phyloP scores from a whole-genome alignment of 2,113 vertebrate genomes.

The Notarius quadriscutis region DNA sequence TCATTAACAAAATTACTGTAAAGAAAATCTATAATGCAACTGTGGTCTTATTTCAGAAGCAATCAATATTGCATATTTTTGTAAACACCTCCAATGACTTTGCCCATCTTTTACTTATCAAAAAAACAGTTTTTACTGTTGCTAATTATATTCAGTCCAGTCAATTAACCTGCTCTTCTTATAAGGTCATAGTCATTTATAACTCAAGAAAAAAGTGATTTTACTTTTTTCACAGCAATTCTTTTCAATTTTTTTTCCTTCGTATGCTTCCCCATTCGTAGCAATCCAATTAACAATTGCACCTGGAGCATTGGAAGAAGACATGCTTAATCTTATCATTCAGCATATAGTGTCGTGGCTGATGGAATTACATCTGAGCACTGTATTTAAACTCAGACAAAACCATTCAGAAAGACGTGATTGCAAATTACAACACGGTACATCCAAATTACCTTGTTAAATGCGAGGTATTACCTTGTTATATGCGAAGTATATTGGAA shows the following conservation, averaged over 20 bases:
- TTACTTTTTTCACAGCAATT: neutral
- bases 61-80: too few species aligned
- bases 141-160: neutral
- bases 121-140: neutral
- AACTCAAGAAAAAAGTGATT: neutral
- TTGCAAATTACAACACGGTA: slow-evolving; percentile 25
- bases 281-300: slow-evolving; percentile 12
- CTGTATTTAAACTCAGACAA: slow-evolving; percentile 31
- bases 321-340: slow-evolving; percentile 12
- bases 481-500: slow-evolving; percentile 3
- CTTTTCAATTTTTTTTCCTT: neutral
- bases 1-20: too few species aligned
- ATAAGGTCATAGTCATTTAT: neutral
- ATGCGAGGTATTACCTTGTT: too few species aligned
- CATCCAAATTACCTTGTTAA: slow-evolving; percentile 16
- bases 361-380: slow-evolving; percentile 9
- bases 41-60: too few species aligned
- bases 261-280: slow-evolving; percentile 17
- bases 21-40: too few species aligned
- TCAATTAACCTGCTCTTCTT: neutral
- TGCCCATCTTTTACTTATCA: too few species aligned
- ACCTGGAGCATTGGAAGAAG: neutral
- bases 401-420: slow-evolving; percentile 27
- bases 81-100: too few species aligned
- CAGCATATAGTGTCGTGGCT: neutral